Base-by-base conservation (phyloP, 2,113 vertebrate species). In the Colaptes auratus region DNA sequence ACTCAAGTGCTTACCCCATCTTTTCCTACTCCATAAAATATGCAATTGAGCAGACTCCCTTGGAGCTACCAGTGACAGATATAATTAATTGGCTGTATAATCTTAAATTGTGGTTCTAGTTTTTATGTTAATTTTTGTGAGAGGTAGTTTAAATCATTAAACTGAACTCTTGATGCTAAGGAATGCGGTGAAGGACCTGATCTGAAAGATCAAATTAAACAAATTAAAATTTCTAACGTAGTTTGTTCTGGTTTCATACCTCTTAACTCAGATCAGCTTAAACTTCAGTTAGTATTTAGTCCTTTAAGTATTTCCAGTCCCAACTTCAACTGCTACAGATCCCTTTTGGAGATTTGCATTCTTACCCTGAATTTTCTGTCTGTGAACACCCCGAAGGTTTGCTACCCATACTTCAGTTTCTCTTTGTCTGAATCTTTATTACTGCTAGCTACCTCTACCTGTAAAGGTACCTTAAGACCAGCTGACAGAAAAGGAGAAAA, bases 51-150 rank as follows among this genome's bases (percentile, higher is more conserved):
- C 61, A 93, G 72, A 66, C 58, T 95, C 65, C 44, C n/a, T 83
- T 81, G 70, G 76, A 95, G 67, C 30, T 72, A 94, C 70, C 72
- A 81, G 48, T 86, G 90, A 95, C 65, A 83, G 79, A 83, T 72
- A 46, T 65, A 92, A 96, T 96, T 89, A 95, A 96, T 91, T 95
- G 91, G 76, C 65, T 78, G 24, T 76, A 90, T 92, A 86, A 91
- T 88, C 73, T 95, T 74, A 89, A 88, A 92, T 77, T 80, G 88
- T 90, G 90, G 60, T 53, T 81, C 58, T 59, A 53, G 8, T 31
- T 88, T 87, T 93, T 89, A 64, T 53, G 33, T 85, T 95, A 94
- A 96, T 95, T 95, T 93, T 82, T 78, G 3, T 94, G 91, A 94
- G 82, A 92, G 87, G 71, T 77, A 56, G 53, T 82, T 92, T 95